Evolutionary conservation across 2,113 vertebrate species (phyloP), one percentile per base, ranked within the genome.

Genomic region (Nestor notabilis): DNA sequence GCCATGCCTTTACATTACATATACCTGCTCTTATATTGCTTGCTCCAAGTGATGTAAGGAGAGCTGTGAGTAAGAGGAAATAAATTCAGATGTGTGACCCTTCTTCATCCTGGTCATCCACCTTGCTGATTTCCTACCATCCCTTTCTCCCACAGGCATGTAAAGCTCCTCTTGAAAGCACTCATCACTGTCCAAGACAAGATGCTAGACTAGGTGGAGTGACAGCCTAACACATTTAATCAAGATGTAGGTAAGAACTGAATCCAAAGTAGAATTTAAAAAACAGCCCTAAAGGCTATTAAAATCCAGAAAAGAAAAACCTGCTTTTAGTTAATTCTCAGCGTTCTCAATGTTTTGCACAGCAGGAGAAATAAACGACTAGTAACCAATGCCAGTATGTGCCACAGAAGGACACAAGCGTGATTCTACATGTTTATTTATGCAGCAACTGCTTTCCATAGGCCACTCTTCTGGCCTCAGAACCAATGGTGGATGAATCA

Each of bases 241-340:
- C 27, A 94, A 83, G 66, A 65, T 61, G 37, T 91, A 82, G 66
- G 17, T 83, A 88, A 87, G 93, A 80, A 72, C 10, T 65, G 63
- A 83, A 93, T 72, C 63, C 52, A 83, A 96, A 91, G 44, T 8
- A 56, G 63, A 93, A 90, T 87, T 87, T 72, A 74, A 53, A 83
- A 88, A 91, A 19, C 37, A 60, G 27, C 50, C 79, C 71, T 90
- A 74, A 78, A 83, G 75, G 68, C 31, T 63, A 2, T 44, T 85
- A 78, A 94, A 93, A 93, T 83, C 55, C 68, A 92, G 93, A 83
- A 83, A 66, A 82, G 11, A 15, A 92, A 89, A 90, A 47, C 37
- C 21, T 55, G 24, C 17, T 94, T 93, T 92, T 81, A 60, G 47
- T 75, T 89, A 81, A 76, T 92, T 86, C 72, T 90, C 29, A 49